These are phyloP conservation scores for Elmis aenea DNA, from an alignment of 2,888 invertebrate genomes.

Conservation along the genomic window DNA sequence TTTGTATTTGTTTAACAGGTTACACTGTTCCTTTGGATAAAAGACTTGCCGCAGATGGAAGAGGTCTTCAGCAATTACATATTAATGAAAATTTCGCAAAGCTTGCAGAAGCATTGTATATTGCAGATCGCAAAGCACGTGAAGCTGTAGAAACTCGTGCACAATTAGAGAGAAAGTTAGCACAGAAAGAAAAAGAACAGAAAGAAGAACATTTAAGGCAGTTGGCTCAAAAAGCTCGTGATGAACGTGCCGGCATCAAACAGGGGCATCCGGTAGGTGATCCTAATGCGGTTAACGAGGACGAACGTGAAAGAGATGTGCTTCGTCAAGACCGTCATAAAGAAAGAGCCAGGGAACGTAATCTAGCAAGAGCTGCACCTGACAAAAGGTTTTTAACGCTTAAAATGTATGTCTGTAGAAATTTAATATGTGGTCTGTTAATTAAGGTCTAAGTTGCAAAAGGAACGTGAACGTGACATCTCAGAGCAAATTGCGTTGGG, in stretches of 20 bases:
- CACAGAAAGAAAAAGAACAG: slow-evolving; percentile 97
- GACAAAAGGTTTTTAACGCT: slow-evolving; percentile 84
- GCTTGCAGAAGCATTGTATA: slow-evolving; percentile 94
- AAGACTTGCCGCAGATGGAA: slow-evolving; percentile 94
- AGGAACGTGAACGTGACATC: slow-evolving; percentile 92
- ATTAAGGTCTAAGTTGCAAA: slow-evolving; percentile 76
- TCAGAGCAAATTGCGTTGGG: slow-evolving; percentile 98
- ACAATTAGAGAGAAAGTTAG: slow-evolving; percentile 91
- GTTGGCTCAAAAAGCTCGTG: slow-evolving; percentile 92
- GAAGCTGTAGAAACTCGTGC: slow-evolving; percentile 97
- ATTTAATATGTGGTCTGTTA: no score
- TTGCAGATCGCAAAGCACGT: slow-evolving; percentile 92
- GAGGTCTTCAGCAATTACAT: slow-evolving; percentile 94
- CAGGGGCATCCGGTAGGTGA: slow-evolving; percentile 41
- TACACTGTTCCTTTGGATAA: slow-evolving; percentile 98
- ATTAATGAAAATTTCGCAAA: slow-evolving; percentile 99
- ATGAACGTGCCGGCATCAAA: slow-evolving; percentile 84
- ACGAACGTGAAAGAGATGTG: slow-evolving; percentile 76
- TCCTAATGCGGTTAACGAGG: slow-evolving; percentile 57
- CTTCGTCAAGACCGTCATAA: slow-evolving; percentile 85
- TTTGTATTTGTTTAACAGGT: slow-evolving; percentile 49
- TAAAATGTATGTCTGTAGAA: neutral
- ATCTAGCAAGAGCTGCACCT: slow-evolving; percentile 88
- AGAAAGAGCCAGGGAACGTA: slow-evolving; percentile 88
- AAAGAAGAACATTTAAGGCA: slow-evolving; percentile 92